These are phyloP conservation scores for Galemys pyrenaicus DNA, from an alignment of 2,113 vertebrate species.

Conservation along the genomic window DNA sequence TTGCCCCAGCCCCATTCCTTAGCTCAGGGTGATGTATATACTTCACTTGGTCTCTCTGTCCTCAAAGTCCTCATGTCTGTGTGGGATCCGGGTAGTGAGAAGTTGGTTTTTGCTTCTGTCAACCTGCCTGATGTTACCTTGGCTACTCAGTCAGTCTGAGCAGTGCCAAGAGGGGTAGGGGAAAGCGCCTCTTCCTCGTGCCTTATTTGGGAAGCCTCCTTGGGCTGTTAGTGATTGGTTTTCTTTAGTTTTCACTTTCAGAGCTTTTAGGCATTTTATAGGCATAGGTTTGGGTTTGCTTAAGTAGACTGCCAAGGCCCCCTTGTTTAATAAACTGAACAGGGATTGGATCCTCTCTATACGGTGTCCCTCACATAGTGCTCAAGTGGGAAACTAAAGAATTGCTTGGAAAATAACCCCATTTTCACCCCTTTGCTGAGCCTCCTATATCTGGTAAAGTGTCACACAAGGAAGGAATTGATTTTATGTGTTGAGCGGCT, in stretches of 20 bases:
- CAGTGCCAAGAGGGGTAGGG: too few relatives aligned
- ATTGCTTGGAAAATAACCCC: slow-evolving; percentile 4
- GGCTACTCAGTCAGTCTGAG: too few relatives aligned
- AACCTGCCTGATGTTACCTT: too few relatives aligned
- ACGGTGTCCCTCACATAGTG: not conserved
- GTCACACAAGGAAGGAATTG: not conserved
- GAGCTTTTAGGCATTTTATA: not conserved
- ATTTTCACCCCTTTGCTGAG: not conserved
- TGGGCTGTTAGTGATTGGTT: not conserved
- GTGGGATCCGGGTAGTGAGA: too few relatives aligned
- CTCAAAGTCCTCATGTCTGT: too few relatives aligned
- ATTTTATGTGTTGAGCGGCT: slow-evolving; percentile 27
- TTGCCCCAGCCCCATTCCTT: too few relatives aligned
- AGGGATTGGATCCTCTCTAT: not conserved
- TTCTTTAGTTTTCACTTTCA: not conserved
- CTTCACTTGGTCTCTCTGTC: too few relatives aligned
- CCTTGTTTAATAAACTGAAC: not conserved
- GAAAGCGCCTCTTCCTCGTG: too few relatives aligned
- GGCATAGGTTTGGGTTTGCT: slow-evolving; percentile 7
- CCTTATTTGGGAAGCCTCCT: too few relatives aligned
- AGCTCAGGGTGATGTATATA: too few relatives aligned
- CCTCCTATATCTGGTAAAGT: slow-evolving; percentile 25
- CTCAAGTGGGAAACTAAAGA: slow-evolving; percentile 40
- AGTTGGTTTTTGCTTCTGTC: too few relatives aligned
- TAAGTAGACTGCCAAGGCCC: not conserved